phyloP scores from a whole-genome alignment of 2,113 vertebrate species.

The Cygnus buccinator region DNA sequence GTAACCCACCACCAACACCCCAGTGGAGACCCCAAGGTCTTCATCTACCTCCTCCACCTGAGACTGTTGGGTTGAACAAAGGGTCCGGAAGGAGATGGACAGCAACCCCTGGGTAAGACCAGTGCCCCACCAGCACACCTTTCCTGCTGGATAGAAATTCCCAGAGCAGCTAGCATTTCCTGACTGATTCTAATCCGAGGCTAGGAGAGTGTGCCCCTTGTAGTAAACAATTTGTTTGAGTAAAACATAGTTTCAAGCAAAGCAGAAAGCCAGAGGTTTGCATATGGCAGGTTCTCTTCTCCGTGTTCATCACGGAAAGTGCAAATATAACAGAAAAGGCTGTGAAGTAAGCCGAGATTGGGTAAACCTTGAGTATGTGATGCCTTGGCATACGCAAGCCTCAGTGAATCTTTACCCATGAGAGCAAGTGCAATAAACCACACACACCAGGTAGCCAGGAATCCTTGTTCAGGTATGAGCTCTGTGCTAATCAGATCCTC shows the following conservation, averaged over 20 bases:
- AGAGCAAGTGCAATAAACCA: accelerated
- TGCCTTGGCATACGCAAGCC: not conserved
- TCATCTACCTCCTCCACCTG: too few species aligned
- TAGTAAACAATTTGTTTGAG: not conserved
- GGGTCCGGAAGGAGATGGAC: not conserved
- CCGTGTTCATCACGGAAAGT: not conserved
- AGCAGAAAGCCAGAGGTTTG: not conserved
- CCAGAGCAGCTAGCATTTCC: not conserved
- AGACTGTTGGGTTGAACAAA: too few species aligned
- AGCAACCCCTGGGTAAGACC: not conserved
- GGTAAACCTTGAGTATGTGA: not conserved
- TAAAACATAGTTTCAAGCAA: not conserved
- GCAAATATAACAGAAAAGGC: not conserved
- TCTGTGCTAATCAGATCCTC: not conserved
- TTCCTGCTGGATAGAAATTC: not conserved
- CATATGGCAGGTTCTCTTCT: not conserved
- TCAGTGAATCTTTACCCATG: not conserved
- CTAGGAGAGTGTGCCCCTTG: not conserved
- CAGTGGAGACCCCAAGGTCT: not conserved
- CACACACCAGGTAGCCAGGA: not conserved
- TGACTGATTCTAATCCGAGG: not conserved
- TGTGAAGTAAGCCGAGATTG: not conserved
- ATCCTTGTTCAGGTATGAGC: accelerated
- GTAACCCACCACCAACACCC: not conserved
- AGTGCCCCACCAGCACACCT: not conserved